Percentiles rank a stretch among this genome's conserved stretches.
Evolutionary conservation across 2,797 vertebrate genomes (phyloP).

Genomic region (Hybognathus amarus): DNA sequence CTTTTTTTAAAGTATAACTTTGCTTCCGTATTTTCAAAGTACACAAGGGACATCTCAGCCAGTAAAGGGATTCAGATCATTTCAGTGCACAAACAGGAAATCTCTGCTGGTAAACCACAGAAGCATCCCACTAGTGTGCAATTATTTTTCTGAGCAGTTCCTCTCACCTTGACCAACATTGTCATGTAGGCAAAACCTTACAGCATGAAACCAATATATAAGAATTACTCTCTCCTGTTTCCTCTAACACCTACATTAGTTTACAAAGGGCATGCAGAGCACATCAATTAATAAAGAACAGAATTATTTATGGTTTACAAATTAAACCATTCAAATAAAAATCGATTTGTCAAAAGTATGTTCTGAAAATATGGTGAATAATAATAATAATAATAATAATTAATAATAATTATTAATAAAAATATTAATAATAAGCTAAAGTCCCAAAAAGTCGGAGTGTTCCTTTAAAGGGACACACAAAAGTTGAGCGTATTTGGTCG

Average conservation of each 20-base stretch:
- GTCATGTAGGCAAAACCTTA: not conserved
- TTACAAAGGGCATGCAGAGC: not conserved
- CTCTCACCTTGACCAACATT: slow-evolving; percentile 37
- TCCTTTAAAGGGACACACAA: no score
- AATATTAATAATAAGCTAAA: no score
- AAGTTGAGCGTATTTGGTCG: no score
- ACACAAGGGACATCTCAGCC: slow-evolving; percentile 17
- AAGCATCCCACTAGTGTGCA: slow-evolving; percentile 17
- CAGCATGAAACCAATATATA: not conserved
- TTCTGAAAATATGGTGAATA: no score
- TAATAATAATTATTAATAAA: no score
- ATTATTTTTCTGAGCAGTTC: not conserved
- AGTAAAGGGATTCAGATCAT: slow-evolving; percentile 31
- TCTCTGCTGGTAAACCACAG: slow-evolving; percentile 37
- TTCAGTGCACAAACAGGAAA: slow-evolving; percentile 43
- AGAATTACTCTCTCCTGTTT: not conserved
- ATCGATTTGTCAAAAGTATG: not conserved
- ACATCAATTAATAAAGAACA: not conserved
- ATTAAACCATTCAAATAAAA: not conserved
- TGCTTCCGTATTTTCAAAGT: not conserved
- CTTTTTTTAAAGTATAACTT: not conserved
- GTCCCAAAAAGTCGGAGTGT: no score
- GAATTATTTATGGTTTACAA: not conserved
- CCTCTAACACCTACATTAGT: not conserved
- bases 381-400: no score